A percentile compares a stretch with the other conserved stretches of the same genome.
Evolutionary conservation across 1,140 invertebrate genomes (phyloP).

Genomic region (Pectinophora gossypiella): DNA sequence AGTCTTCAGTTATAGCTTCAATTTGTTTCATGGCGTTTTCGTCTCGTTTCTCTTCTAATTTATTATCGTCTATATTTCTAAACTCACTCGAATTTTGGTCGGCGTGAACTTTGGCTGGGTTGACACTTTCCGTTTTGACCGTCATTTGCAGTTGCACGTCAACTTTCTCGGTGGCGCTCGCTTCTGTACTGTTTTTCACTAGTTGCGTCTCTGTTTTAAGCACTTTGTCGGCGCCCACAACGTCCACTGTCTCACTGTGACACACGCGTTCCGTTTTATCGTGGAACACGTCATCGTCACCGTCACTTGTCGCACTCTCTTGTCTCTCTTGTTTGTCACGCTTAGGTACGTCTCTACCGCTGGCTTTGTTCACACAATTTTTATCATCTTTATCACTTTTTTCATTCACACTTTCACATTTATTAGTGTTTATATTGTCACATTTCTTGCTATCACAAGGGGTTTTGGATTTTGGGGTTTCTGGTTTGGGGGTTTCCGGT

Average conservation of each 20-base stretch:
- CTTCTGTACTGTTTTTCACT: slow-evolving; percentile 41
- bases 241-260: slow-evolving; percentile 32
- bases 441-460: neutral
- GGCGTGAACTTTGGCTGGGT: slow-evolving; percentile 44
- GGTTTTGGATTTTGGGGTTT: neutral
- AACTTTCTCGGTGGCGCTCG: slow-evolving; percentile 30
- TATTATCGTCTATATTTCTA: slow-evolving; percentile 5
- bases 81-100: slow-evolving; percentile 33
- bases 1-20: slow-evolving; percentile 45
- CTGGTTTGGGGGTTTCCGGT: slow-evolving; percentile 6
- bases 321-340: neutral
- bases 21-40: slow-evolving; percentile 45
- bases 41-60: slow-evolving; percentile 22
- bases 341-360: slow-evolving; percentile 4
- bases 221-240: slow-evolving; percentile 25
- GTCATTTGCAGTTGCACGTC: slow-evolving; percentile 34
- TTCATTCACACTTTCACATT: neutral
- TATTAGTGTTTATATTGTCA: no score
- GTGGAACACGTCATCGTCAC: neutral
- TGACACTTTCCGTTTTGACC: slow-evolving; percentile 27
- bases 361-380: no score
- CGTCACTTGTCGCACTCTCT: slow-evolving; percentile 13
- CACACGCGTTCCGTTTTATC: slow-evolving; percentile 24
- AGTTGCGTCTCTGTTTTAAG: slow-evolving; percentile 41
- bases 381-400: neutral